These are phyloP conservation scores for Drosophila mayaguana DNA, from an alignment of 2,888 invertebrate genomes.

Conservation along the genomic window DNA sequence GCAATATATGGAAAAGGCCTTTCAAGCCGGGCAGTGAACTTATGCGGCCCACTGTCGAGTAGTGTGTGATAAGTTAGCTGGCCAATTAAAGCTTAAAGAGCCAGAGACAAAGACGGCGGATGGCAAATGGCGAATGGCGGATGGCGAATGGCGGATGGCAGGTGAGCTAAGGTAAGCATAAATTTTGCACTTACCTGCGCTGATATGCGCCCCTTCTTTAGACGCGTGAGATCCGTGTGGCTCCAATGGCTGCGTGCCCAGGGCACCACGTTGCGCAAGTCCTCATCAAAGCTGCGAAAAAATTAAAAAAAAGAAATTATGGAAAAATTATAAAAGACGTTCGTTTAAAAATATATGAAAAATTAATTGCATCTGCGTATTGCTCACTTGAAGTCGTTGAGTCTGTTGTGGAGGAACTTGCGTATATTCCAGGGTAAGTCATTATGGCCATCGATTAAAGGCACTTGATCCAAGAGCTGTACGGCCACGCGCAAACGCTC, in stretches of 20 bases:
- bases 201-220: conserved; percentile 90
- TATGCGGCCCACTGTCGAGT: neutral
- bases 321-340: conserved; percentile 31
- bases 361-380: conserved; percentile 56
- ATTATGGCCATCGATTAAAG: conserved; percentile 94
- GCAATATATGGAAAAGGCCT: neutral
- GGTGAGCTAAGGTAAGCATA: neutral
- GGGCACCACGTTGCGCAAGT: conserved; percentile 89
- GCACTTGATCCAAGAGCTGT: conserved; percentile 90
- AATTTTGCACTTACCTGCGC: conserved; percentile 88
- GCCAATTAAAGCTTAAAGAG: conserved; percentile 24
- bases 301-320: conserved; percentile 1
- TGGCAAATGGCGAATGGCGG: too few species aligned
- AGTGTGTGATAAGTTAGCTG: conserved; percentile 5
- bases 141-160: neutral
- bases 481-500: conserved; percentile 91
- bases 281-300: conserved; percentile 88
- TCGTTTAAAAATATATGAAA: neutral
- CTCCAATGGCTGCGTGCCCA: conserved; percentile 91
- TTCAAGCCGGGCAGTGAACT: neutral
- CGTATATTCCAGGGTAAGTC: conserved; percentile 96
- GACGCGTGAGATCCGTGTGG: conserved; percentile 91
- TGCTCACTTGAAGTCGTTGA: conserved; percentile 91
- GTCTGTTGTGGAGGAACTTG: conserved; percentile 94
- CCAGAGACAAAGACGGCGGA: conserved; percentile 14